These are phyloP conservation scores for Halyomorpha halys DNA, from an alignment of 1,140 invertebrate genomes.

Conservation along the genomic window DNA sequence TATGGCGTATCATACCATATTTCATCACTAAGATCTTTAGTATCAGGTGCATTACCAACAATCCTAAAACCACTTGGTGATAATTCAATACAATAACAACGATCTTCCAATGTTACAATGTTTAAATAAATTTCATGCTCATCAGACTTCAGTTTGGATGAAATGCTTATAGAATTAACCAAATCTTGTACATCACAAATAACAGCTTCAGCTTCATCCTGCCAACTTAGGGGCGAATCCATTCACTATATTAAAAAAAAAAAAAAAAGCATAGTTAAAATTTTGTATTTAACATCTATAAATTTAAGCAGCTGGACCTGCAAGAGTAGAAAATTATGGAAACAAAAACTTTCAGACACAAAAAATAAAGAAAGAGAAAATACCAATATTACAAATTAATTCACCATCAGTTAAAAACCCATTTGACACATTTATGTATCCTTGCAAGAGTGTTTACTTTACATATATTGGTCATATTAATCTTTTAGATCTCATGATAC, in stretches of 20 bases:
- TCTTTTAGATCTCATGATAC: no score
- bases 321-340: no score
- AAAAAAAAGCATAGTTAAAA: no score
- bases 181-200: constrained; percentile 16
- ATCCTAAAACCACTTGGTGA: constrained; percentile 17
- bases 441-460: no score
- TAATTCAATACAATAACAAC: constrained; percentile 12
- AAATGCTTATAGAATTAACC: constrained; percentile 3
- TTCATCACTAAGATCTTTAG: not conserved
- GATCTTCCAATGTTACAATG: constrained; percentile 3
- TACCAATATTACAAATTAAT: no score
- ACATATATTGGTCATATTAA: no score
- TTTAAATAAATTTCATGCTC: constrained; percentile 14
- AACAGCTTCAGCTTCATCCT: constrained; percentile 20
- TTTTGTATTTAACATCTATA: no score
- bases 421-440: no score
- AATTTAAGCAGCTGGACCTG: no score
- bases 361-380: no score
- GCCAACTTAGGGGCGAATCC: not conserved
- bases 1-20: constrained; percentile 21
- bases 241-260: not conserved
- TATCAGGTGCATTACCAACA: constrained; percentile 11
- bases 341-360: no score
- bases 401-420: no score
- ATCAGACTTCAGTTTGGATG: not conserved